Percentiles rank a stretch among this genome's conserved stretches.
These are phyloP conservation scores for Nemoura dubitans DNA, from an alignment of 2,888 invertebrate genomes.

Conservation along the genomic window DNA sequence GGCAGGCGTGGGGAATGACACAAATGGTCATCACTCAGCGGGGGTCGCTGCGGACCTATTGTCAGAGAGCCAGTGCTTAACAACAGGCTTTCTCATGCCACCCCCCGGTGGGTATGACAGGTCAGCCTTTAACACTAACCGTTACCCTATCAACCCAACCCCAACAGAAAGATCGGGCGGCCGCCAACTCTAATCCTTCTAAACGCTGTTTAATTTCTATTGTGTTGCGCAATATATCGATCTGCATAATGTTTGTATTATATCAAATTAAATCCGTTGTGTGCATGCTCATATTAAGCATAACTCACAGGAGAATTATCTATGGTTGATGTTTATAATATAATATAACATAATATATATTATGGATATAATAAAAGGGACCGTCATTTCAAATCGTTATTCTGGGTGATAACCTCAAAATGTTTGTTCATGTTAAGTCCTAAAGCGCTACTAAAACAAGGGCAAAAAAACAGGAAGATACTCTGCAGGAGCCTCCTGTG, in stretches of 20 bases:
- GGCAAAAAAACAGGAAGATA: not conserved
- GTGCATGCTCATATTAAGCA: not conserved
- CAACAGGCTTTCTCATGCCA: constrained; percentile 1
- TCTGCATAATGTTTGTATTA: not conserved
- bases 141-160: not conserved
- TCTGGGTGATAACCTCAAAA: not conserved
- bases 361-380: not conserved
- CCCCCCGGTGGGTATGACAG: not conserved
- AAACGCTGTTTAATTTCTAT: not conserved
- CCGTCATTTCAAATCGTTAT: not conserved
- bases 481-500: not conserved
- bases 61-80: constrained; percentile 27
- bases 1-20: constrained; percentile 31
- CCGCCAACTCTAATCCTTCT: not conserved
- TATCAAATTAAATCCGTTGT: not conserved
- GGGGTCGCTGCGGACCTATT: not conserved
- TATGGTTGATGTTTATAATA: too few species aligned
- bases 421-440: not conserved
- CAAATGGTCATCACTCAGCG: constrained; percentile 20
- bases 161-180: not conserved
- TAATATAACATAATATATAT: too few species aligned
- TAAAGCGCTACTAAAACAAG: not conserved
- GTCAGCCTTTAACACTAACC: not conserved
- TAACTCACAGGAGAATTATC: not conserved
- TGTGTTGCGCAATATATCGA: not conserved